Base-by-base conservation (phyloP, 2,113 vertebrate genomes). In the Chitala chitala region DNA sequence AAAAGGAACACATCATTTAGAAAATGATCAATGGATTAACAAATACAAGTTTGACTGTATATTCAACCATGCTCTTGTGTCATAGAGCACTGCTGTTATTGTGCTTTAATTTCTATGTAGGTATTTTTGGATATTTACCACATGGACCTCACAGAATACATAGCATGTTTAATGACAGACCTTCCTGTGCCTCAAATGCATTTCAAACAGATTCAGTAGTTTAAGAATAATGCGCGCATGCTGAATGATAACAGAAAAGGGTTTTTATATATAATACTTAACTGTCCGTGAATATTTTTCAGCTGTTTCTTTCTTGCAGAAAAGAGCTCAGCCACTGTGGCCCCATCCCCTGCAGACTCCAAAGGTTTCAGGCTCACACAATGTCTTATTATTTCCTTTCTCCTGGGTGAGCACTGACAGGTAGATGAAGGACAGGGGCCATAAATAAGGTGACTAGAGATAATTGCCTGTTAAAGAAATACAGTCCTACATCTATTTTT, bases 401-500 rank as follows among this genome's bases (percentile, higher is more conserved):
- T 75, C 78, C 75, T 75, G 65, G 65, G 76, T 61, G 12, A 74
- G 63, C 70, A 70, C 72, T 15, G 40, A 42, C 55, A 77, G 78
- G 75, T 77, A 78, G 81, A 56, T 74, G 63, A 24, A 55, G 42
- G 55, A 51, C 24, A 29, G n/a, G 31, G 38, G 73, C 71, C 65
- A 42, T 44, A 73, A 73, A 64, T 69, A 76, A 48, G 44, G 36
- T 22, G 40, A n/a, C 69, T 40, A 22, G 74, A 50, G 56, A 64
- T 74, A 75, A 82, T 72, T 73, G 76, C 75, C 76, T 74, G 78
- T 53, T 80, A 36, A 72, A 50, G 68, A 77, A 77, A 77, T 76
- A 70, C 55, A 75, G 69, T 74, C 40, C 56, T 73, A 50, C 29
- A 50, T 31, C 55, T 63, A 73, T 59, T 40, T 63, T 73, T 73